Conservation (phyloP, 2,888 invertebrate genomes). For the Caenorhabditis japonica region DNA sequence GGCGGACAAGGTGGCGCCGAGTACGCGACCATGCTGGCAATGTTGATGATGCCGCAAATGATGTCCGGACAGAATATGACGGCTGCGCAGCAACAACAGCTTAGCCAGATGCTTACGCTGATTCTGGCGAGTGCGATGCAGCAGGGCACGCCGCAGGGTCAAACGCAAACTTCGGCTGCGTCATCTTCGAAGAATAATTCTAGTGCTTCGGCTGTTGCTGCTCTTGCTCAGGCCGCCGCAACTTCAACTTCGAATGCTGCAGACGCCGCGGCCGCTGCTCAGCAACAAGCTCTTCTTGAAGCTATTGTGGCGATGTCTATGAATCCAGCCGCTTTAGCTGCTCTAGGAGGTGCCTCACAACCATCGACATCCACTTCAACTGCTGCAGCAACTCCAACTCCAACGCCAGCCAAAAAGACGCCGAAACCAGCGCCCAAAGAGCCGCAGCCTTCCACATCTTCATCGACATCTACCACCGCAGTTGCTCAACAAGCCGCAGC, state of each 20-base stretch:
- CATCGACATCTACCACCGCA: slow-evolving; percentile 1
- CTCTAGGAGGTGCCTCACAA: neutral
- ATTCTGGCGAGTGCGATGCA: slow-evolving; percentile 11
- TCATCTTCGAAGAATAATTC: slow-evolving; percentile 6
- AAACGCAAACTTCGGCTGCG: slow-evolving; percentile 1
- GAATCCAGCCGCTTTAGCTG: slow-evolving; percentile 18
- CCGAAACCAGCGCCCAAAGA: slow-evolving; percentile 27
- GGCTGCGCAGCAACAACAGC: slow-evolving; percentile 9
- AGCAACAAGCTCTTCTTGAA: slow-evolving; percentile 24
- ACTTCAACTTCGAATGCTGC: slow-evolving; percentile 1
- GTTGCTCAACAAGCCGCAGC: slow-evolving; percentile 25
- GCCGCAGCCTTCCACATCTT: neutral
- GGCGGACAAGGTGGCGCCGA: slow-evolving; percentile 1
- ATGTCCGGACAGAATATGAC: slow-evolving; percentile 27
- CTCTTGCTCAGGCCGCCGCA: slow-evolving; percentile 9
- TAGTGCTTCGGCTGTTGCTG: slow-evolving; percentile 12
- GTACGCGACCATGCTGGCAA: slow-evolving; percentile 39
- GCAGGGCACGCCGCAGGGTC: slow-evolving; percentile 13
- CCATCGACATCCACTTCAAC: slow-evolving; percentile 21
- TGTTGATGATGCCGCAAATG: slow-evolving; percentile 48
- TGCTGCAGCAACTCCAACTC: slow-evolving; percentile 14
- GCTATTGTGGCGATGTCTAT: slow-evolving; percentile 10
- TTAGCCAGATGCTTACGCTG: neutral
- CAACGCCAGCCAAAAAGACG: slow-evolving; percentile 23
- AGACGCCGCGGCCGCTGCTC: slow-evolving; percentile 4